phyloP scores from a whole-genome alignment of 2,797 vertebrate species.

The Gambusia yucatana region DNA sequence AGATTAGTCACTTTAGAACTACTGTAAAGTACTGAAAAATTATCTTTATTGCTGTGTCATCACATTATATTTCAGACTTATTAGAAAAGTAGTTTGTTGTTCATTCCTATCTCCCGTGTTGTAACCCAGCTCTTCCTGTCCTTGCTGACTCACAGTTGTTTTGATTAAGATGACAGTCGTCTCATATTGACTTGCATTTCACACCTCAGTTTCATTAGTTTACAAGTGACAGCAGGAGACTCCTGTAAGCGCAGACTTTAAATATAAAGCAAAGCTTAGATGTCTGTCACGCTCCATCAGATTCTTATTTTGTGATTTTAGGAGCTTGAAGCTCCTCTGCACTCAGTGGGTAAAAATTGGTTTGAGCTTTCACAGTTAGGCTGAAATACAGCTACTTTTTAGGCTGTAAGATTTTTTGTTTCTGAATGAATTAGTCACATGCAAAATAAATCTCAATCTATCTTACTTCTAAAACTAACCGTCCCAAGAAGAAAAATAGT shows the following conservation, averaged over 20 bases:
- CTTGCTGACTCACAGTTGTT: constrained; percentile 1
- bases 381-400: not conserved
- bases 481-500: not conserved
- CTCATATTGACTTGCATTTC: constrained; percentile 17
- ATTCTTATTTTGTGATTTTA: constrained; percentile 13
- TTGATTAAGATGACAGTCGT: constrained; percentile 22
- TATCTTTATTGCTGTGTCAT: not conserved
- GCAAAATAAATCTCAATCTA: not conserved
- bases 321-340: not conserved
- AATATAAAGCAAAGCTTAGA: constrained; percentile 13
- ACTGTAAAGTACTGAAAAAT: constrained; percentile 21
- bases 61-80: not conserved
- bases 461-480: constrained; percentile 10
- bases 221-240: constrained; percentile 12
- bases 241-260: constrained; percentile 15
- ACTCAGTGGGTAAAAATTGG: not conserved
- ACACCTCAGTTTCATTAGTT: constrained; percentile 15
- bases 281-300: constrained; percentile 13
- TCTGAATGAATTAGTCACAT: not conserved
- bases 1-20: not conserved
- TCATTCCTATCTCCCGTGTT: not conserved
- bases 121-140: not conserved
- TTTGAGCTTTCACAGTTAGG: not conserved
- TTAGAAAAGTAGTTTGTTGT: not conserved
- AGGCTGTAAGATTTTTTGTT: not conserved